These are phyloP conservation scores for Ellobium chinense DNA, from an alignment of 2,888 invertebrate genomes.

Conservation along the genomic window DNA sequence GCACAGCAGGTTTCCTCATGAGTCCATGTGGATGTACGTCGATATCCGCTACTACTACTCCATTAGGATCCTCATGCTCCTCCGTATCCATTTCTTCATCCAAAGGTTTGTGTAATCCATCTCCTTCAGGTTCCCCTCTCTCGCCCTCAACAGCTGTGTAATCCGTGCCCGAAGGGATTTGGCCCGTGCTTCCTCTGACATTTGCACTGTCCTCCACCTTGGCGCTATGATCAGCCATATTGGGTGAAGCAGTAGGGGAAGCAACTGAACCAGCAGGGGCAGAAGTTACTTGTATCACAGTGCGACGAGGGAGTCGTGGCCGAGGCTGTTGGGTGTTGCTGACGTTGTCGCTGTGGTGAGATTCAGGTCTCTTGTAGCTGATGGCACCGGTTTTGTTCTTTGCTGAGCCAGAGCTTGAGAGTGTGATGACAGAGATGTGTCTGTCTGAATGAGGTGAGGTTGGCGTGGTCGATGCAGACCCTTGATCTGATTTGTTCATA, in stretches of 20 bases:
- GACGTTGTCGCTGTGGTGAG: too few species aligned
- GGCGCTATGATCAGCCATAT: neutral
- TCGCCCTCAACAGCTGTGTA: neutral
- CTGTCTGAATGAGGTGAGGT: neutral
- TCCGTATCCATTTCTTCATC: neutral
- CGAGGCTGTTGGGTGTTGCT: neutral
- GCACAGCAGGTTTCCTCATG: slow-evolving; percentile 35
- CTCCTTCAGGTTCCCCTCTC: neutral
- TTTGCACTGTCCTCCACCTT: neutral
- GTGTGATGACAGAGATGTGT: too few species aligned
- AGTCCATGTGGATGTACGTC: neutral
- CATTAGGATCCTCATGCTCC: neutral
- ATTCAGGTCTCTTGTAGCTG: neutral
- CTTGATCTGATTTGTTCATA: neutral
- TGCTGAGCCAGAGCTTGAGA: neutral
- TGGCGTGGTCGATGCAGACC: neutral
- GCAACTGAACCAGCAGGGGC: neutral
- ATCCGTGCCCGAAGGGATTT: neutral
- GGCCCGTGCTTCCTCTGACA: neutral
- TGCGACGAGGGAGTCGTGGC: neutral
- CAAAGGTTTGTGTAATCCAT: neutral
- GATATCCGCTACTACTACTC: neutral
- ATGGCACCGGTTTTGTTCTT: neutral
- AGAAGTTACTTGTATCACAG: too few species aligned
- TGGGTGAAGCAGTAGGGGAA: neutral